Evolutionary conservation across 2,797 vertebrate genomes (phyloP).

Genomic region (Ciconia nigra): DNA sequence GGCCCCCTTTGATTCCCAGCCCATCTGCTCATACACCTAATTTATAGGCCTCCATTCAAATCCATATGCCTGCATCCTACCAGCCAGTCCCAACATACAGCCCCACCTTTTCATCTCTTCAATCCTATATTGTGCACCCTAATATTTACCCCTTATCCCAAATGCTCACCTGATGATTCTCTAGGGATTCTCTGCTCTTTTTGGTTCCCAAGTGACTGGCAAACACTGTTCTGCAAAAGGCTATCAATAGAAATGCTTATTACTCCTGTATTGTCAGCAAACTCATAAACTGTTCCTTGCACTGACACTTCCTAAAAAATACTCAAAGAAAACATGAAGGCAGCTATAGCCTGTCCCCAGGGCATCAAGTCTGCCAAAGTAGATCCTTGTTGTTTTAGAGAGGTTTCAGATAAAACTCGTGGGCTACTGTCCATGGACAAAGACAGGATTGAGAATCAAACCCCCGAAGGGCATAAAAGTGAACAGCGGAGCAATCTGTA

Average conservation of each 20-base stretch:
- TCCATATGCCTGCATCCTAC: neutral
- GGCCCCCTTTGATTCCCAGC: neutral
- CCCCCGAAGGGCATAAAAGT: neutral
- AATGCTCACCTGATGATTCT: slow-evolving; percentile 41
- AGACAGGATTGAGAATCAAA: slow-evolving; percentile 42
- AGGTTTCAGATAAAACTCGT: slow-evolving; percentile 25
- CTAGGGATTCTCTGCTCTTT: slow-evolving; percentile 55
- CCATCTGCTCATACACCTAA: slow-evolving; percentile 29
- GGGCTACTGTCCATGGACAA: slow-evolving; percentile 17
- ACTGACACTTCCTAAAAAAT: slow-evolving; percentile 57
- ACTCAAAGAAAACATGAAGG: slow-evolving; percentile 50
- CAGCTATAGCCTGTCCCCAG: slow-evolving; percentile 41
- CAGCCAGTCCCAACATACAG: neutral
- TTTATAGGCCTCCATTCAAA: slow-evolving; percentile 22
- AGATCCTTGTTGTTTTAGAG: slow-evolving; percentile 43
- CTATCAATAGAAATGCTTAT: slow-evolving; percentile 52
- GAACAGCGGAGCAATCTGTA: slow-evolving; percentile 24
- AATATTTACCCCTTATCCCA: slow-evolving; percentile 28
- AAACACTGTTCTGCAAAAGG: slow-evolving; percentile 58
- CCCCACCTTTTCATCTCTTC: slow-evolving; percentile 7
- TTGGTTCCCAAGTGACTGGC: slow-evolving; percentile 22
- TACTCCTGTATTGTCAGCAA: slow-evolving; percentile 42
- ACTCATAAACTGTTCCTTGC: slow-evolving; percentile 56
- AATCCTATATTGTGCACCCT: slow-evolving; percentile 24
- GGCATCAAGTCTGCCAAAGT: slow-evolving; percentile 47